phyloP scores from a whole-genome alignment of 2,797 vertebrate species.

The Petrocephalus schoutedeni region DNA sequence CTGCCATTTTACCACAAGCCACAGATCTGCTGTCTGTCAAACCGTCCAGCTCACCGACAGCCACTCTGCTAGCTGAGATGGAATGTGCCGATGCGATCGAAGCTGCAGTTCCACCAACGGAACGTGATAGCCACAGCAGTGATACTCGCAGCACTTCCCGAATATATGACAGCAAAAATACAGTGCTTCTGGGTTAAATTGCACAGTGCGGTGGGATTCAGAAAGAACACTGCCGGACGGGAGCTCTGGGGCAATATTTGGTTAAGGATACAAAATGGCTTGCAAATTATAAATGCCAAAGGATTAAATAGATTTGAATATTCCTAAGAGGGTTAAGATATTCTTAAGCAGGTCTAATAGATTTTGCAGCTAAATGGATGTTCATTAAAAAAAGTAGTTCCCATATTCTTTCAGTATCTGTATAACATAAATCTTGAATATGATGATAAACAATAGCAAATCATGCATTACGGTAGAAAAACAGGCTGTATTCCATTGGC shows the following conservation, averaged over 20 bases:
- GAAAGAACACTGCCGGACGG: neutral
- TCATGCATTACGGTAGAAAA: neutral
- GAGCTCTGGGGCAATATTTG: neutral
- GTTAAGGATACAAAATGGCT: neutral
- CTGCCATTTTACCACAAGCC: neutral
- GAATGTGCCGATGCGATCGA: neutral
- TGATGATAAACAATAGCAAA: neutral
- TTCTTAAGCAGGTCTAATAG: neutral
- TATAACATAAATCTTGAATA: neutral
- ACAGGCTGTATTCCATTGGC: neutral
- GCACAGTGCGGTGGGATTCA: neutral
- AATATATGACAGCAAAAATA: conserved; percentile 14
- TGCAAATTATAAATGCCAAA: neutral
- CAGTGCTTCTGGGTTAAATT: conserved; percentile 6
- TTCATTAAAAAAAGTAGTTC: neutral
- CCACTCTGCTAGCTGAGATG: neutral
- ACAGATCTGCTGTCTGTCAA: neutral
- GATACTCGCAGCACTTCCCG: neutral
- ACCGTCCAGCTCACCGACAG: neutral
- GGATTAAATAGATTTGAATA: neutral
- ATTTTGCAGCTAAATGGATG: neutral
- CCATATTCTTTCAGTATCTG: neutral
- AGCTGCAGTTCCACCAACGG: neutral
- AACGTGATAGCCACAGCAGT: neutral
- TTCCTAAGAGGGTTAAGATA: neutral